Percentiles rank a stretch among this genome's conserved stretches.
Conservation (phyloP, 2,113 vertebrate genomes). For the Castor canadensis region DNA sequence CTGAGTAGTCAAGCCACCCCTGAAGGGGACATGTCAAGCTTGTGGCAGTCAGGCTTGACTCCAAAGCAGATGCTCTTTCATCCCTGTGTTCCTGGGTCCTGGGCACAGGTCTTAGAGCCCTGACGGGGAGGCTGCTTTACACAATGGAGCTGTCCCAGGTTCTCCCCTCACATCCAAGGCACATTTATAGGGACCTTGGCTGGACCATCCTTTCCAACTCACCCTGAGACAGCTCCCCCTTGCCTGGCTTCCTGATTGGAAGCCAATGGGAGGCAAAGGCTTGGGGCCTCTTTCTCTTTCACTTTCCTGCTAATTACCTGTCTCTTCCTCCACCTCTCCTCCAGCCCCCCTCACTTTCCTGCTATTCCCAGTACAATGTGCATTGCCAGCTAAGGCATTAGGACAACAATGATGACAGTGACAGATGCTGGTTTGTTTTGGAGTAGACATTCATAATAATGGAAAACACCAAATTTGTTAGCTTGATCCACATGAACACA, state of each 20-base stretch:
- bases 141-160: neutral
- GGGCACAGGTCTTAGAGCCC: neutral
- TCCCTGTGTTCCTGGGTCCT: fast-evolving
- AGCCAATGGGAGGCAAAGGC: neutral
- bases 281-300: neutral
- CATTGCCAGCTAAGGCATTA: neutral
- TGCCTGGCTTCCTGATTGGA: neutral
- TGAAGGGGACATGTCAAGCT: fast-evolving
- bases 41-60: neutral
- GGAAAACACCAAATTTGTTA: neutral
- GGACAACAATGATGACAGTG: no score
- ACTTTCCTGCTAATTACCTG: neutral
- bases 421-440: neutral
- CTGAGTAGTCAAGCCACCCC: neutral
- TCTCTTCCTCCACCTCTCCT: neutral
- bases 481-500: neutral
- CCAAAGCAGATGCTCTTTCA: neutral
- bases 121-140: neutral
- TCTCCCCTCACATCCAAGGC: neutral
- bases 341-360: neutral
- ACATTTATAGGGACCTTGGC: neutral
- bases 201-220: no score
- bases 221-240: fast-evolving
- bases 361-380: neutral
- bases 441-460: neutral